These are phyloP conservation scores for Drosophila subpulchrella DNA, from an alignment of 1,140 invertebrate species.

Conservation along the genomic window DNA sequence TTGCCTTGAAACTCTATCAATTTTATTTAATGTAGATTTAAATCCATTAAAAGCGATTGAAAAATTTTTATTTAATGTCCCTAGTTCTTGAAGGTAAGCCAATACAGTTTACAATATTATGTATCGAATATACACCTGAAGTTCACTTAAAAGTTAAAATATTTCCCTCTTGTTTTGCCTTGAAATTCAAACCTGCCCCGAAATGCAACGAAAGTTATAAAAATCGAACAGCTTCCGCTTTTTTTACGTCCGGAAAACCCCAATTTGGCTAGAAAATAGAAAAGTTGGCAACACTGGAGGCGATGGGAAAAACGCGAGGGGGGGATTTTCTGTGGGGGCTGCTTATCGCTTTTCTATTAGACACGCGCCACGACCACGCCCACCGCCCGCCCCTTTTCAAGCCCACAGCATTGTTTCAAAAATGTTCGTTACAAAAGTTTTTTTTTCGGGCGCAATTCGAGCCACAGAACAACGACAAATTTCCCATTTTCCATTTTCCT, in stretches of 20 bases:
- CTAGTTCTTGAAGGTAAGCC: too few relatives aligned
- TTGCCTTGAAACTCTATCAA: too few relatives aligned
- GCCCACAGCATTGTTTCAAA: constrained; percentile 42
- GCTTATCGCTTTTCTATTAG: constrained; percentile 79
- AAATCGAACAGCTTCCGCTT: not conserved
- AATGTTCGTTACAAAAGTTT: constrained; percentile 52
- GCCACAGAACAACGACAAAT: constrained; percentile 47
- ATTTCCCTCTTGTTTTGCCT: too few relatives aligned
- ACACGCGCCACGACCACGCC: constrained; percentile 45
- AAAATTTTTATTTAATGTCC: too few relatives aligned
- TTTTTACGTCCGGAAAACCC: not conserved
- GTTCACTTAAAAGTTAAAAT: too few relatives aligned
- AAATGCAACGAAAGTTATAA: not conserved
- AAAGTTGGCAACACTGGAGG: constrained; percentile 7
- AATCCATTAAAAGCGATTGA: too few relatives aligned
- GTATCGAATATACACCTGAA: too few relatives aligned
- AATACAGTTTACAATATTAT: too few relatives aligned
- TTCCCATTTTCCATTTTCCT: constrained; percentile 26
- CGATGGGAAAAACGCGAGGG: not conserved
- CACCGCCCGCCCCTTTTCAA: constrained; percentile 1
- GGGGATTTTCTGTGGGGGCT: not conserved
- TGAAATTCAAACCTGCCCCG: not conserved
- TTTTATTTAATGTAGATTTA: too few relatives aligned
- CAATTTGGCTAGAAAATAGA: constrained; percentile 13
- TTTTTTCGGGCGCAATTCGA: constrained; percentile 30